Base-by-base conservation (phyloP, 1,140 invertebrate species). In the Diuraphis noxia region DNA sequence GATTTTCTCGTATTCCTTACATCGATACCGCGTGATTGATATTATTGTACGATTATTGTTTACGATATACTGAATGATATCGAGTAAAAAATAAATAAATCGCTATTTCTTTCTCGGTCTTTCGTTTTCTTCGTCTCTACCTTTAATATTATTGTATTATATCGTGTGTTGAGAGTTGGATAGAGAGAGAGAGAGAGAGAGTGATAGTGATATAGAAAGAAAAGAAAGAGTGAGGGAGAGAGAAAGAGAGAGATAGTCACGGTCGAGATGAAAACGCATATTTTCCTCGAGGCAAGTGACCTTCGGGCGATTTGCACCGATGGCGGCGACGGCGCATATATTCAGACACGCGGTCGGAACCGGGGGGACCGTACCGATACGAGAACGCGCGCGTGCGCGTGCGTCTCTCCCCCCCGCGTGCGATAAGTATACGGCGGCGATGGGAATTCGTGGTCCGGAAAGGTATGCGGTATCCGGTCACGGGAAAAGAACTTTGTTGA, bases 381-480 rank as follows among this genome's bases (percentile, higher is more conserved):
- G n/a, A 40, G 38, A 49, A 21, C 41, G 19, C 52, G n/a, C 21
- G n/a, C n/a, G 9, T 25, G 46, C 46, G 46, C 46, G 85, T 25
- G 85, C 41, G 85, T n/a, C 34, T 49, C 21, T 34, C 43, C 41
- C 84, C 84, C 9, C 23, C n/a, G 21, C 36, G 56, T 19, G 25
- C 41, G 41, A 72, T 36, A 79, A 90, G 40, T 34, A 25, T 40
- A 72, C 23, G n/a, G 9, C 19, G 40, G 40, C 36, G 77, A 82
- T 46, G 40, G 89, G 89, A 81, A 46, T 49, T 46, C 89, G 89
- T 49, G 89, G 89, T 82, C 89, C 89, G 89, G 89, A 91, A 91
- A 82, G 89, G 77, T 91, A 91, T 82, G 89, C 43, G 86, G 89
- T 46, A 81, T 90, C 88, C 89, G 77, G 89, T 91, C 89, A 91